Evolutionary conservation across 2,888 invertebrate species (phyloP).

Genomic region (Himalopsyche anomala): DNA sequence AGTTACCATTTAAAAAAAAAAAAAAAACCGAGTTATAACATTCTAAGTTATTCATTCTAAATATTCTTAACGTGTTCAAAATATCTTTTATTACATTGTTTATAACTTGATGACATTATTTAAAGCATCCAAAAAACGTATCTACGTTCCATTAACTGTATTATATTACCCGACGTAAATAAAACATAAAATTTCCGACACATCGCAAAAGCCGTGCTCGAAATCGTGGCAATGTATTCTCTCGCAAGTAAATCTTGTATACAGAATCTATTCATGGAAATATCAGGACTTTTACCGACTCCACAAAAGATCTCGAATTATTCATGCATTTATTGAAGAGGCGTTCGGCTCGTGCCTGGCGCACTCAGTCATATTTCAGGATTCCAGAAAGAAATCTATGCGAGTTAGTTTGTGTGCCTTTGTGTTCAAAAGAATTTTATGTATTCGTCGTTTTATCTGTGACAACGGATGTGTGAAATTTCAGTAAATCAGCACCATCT

Average conservation of each 20-base stretch:
- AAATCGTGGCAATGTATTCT: not conserved
- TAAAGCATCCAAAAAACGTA: not conserved
- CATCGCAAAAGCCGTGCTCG: not conserved
- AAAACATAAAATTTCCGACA: not conserved
- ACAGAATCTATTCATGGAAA: constrained; percentile 24
- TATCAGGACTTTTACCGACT: constrained; percentile 6
- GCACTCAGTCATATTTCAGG: not conserved
- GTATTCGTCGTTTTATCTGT: not conserved
- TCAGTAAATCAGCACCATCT: not conserved
- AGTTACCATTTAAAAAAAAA: too few species aligned
- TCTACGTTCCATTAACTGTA: not conserved
- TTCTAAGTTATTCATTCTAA: too few species aligned
- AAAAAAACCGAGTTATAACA: too few species aligned
- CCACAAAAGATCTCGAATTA: constrained; percentile 26
- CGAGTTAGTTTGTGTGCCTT: not conserved
- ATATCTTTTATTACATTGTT: too few species aligned
- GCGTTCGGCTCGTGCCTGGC: constrained; percentile 5
- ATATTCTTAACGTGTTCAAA: too few species aligned
- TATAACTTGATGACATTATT: too few species aligned
- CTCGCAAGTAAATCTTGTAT: constrained; percentile 16
- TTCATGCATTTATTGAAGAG: constrained; percentile 26
- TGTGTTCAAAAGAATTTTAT: constrained; percentile 7
- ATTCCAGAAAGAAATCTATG: not conserved
- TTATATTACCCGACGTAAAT: not conserved
- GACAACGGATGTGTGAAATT: not conserved